Base-by-base conservation (phyloP, 2,888 invertebrate species). In the Taenaris catops region DNA sequence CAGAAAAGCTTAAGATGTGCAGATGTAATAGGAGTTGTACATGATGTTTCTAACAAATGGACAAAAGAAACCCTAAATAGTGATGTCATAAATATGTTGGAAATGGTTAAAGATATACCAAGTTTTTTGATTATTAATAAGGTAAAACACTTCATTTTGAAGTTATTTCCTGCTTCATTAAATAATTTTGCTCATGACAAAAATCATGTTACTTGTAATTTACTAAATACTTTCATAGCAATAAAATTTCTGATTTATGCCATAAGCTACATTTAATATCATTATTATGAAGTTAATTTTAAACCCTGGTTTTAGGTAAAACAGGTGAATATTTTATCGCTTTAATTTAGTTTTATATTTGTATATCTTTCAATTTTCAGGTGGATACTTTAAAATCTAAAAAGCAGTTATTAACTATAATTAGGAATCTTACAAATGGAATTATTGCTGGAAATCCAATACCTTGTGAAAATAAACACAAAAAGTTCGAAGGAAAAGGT, bases 91-190 rank as follows among this genome's bases (percentile, higher is more conserved):
- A 81, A 90, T 14, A 83, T 95, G 38, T 75, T 98, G 2, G 87
- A 92, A 45, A 65, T 89, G 4, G 87, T 91, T 57, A 78, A 88
- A 1, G 65, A 87, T 2, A 78, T 87, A 38, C 90, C 91, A 0
- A 91, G 91, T 51, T 90, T 98, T 56, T 84, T 99, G 8, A 90
- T 98, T 36, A 74, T 99, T 8, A 99, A 99, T 71, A 99, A 99
- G 89, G 93, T 95, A 19, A 8, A 29, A 8, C 6, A 21, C n/a
- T n/a, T n/a, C n/a, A n/a, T n/a, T n/a, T n/a, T n/a, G n/a, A n/a
- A n/a, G n/a, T n/a, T n/a, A n/a, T n/a, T n/a, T n/a, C n/a, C n/a
- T n/a, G n/a, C n/a, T n/a, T n/a, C n/a, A n/a, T n/a, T n/a, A n/a
- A n/a, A n/a, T n/a, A n/a, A n/a, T n/a, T n/a, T n/a, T n/a, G n/a